Evolutionary conservation across 2,797 vertebrate genomes (phyloP).

Genomic region (Myiotriccus ornatus): DNA sequence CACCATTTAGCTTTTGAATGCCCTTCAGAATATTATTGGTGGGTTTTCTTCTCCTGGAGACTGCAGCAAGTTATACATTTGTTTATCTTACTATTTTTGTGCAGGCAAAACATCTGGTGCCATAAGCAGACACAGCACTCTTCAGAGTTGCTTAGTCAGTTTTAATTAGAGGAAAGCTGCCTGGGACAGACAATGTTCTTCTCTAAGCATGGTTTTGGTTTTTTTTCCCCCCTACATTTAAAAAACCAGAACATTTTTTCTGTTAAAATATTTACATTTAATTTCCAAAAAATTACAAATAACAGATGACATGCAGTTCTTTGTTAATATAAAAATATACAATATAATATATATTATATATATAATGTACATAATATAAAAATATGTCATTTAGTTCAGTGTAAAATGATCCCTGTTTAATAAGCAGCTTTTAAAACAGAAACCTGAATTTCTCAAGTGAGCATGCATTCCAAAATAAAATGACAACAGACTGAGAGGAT

Average conservation of each 20-base stretch:
- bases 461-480: neutral
- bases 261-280: neutral
- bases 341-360: no score
- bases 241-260: neutral
- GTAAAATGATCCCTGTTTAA: neutral
- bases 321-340: neutral
- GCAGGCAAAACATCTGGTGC: neutral
- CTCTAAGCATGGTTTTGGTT: neutral
- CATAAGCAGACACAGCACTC: neutral
- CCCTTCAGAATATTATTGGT: neutral
- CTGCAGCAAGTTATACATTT: neutral
- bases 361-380: no score
- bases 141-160: neutral
- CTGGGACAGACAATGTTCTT: neutral
- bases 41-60: conserved; percentile 12
- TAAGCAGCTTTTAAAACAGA: neutral
- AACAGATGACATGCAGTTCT: neutral
- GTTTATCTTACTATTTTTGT: neutral
- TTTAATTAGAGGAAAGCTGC: conserved; percentile 50
- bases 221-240: neutral
- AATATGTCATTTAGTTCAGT: neutral
- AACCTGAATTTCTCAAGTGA: neutral
- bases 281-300: neutral
- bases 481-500: neutral
- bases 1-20: neutral